These are phyloP conservation scores for Catamblyrhynchus diadema DNA, from an alignment of 2,797 vertebrate species.

Conservation along the genomic window DNA sequence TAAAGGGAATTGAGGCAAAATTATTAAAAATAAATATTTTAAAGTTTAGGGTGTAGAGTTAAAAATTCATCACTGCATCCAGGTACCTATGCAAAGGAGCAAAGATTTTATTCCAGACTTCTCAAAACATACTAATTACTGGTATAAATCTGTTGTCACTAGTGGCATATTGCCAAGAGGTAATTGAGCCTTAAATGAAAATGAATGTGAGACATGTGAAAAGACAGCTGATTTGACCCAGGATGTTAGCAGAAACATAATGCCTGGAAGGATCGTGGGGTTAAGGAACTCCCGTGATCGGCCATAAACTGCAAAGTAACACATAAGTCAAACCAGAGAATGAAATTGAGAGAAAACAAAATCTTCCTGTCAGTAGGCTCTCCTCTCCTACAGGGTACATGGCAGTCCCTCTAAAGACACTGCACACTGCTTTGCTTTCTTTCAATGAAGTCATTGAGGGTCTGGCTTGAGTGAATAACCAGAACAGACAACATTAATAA, in stretches of 20 bases:
- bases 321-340: not conserved
- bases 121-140: not conserved
- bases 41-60: not conserved
- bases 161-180: not conserved
- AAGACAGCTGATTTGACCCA: constrained; percentile 19
- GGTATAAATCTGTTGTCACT: not conserved
- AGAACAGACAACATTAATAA: not conserved
- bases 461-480: not conserved
- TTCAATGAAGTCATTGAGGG: not conserved
- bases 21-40: not conserved
- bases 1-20: not conserved
- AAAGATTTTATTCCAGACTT: not conserved
- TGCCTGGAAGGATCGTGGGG: not conserved
- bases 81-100: not conserved
- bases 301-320: not conserved
- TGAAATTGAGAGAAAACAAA: constrained; percentile 5
- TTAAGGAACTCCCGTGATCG: not conserved
- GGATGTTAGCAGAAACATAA: constrained; percentile 16
- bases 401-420: not conserved
- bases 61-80: not conserved
- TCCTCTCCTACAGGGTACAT: not conserved
- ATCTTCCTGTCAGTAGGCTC: not conserved
- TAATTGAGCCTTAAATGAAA: constrained; percentile 11
- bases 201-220: not conserved
- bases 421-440: not conserved